Evolutionary conservation across 2,888 invertebrate species (phyloP).

Genomic region (Sycophila texana): DNA sequence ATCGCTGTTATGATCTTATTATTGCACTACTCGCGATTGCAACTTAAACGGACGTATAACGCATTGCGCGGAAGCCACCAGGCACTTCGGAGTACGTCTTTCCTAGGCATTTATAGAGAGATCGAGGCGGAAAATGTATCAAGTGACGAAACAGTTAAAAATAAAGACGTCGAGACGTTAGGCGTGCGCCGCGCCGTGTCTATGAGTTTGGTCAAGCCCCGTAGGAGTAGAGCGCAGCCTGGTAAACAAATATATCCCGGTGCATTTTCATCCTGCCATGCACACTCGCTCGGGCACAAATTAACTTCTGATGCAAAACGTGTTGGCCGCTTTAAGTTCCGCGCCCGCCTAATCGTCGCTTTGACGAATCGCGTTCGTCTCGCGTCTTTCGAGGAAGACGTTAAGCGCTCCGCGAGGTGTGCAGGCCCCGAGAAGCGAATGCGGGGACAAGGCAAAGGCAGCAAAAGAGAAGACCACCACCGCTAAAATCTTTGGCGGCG

Average conservation of each 20-base stretch:
- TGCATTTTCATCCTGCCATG: slow-evolving; percentile 19
- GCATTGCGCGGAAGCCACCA: neutral
- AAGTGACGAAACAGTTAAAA: slow-evolving; percentile 7
- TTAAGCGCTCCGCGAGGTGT: slow-evolving; percentile 43
- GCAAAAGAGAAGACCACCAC: neutral
- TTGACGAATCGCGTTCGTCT: slow-evolving; percentile 66
- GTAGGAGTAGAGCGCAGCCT: neutral
- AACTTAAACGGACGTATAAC: neutral
- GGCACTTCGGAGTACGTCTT: neutral
- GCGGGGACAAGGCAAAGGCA: neutral
- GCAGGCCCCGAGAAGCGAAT: neutral
- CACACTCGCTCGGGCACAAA: slow-evolving; percentile 34
- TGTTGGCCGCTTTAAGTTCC: slow-evolving; percentile 58
- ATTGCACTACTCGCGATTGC: neutral
- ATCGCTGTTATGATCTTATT: slow-evolving; percentile 12
- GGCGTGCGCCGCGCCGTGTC: slow-evolving; percentile 6
- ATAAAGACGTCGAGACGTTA: neutral
- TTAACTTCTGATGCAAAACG: slow-evolving; percentile 52
- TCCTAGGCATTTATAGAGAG: neutral
- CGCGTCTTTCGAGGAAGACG: slow-evolving; percentile 62
- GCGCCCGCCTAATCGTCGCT: slow-evolving; percentile 57
- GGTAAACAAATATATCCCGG: slow-evolving; percentile 38
- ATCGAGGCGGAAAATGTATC: neutral
- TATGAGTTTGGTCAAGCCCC: slow-evolving; percentile 35
- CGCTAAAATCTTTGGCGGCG: slow-evolving; percentile 35